Evolutionary conservation across 2,888 invertebrate genomes (phyloP), one percentile per base, ranked within the genome.

Genomic region (Catocala sponsa): DNA sequence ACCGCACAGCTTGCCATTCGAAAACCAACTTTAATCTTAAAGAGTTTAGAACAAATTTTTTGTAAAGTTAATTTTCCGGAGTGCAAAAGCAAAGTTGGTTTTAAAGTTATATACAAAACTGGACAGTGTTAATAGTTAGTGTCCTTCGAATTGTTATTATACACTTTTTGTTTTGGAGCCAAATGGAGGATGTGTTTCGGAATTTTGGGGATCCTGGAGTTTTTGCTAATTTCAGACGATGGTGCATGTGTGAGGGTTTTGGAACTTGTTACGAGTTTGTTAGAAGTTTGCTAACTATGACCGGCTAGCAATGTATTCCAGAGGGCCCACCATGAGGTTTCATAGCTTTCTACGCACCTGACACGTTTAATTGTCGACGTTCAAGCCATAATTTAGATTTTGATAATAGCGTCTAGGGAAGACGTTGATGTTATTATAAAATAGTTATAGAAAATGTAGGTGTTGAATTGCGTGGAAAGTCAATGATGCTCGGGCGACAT

Each of bases 41-140:
- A 10, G 5, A 12, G 6, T 4, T 64, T 65, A 55, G 32, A 35
- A 9, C 0, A 9, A 6, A 5, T 35, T 44, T 46, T 52, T 33
- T n/a, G 6, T 38, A 11, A 6, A 13, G 0, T 6, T 7, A 41
- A 32, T 6, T 6, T 56, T 13, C 25, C n/a, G 35, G 10, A 25
- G 6, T 12, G 11, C 49, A n/a, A 15, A 48, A 38, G 15, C 10
- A 68, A 51, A 65, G 38, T 72, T 75, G 60, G 78, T 76, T 74
- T 53, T 51, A 59, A 76, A 74, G 82, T 83, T 83, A 85, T 84
- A 86, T 84, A 85, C 83, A 85, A 85, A 89, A 87, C 84, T 87
- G 87, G 86, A 82, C 85, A 86, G 85, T 88, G 88, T 88, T 89
- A 89, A 89, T 89, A 85, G 89, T 85, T 84, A 87, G 80, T 86